Conservation (phyloP, 2,113 vertebrate genomes). For the Anoura caudifer region DNA sequence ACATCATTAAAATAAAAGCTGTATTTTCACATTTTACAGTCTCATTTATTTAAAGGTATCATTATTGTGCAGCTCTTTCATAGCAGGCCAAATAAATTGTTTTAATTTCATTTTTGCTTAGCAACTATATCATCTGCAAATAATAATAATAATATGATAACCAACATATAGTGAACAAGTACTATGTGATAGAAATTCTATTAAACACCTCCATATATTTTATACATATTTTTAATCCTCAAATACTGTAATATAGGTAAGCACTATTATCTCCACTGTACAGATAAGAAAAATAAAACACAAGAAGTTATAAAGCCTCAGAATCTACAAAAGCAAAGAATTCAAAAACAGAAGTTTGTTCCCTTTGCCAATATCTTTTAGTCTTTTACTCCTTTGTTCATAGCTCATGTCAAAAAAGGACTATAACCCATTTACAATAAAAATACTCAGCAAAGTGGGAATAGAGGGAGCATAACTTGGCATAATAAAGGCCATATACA, state of each 20-base stretch:
- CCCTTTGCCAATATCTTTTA: background rate
- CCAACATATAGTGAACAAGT: background rate
- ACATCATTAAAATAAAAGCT: background rate
- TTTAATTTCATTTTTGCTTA: constrained; percentile 38
- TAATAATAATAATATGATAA: background rate
- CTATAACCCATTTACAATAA: too few relatives aligned
- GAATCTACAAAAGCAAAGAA: background rate
- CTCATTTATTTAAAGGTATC: constrained; percentile 20
- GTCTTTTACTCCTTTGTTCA: constrained; percentile 14
- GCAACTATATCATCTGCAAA: background rate
- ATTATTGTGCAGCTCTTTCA: constrained; percentile 10
- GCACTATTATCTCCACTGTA: background rate
- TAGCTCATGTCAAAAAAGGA: background rate
- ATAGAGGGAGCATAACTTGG: too few relatives aligned
- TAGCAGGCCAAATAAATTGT: background rate
- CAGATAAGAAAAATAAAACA: background rate
- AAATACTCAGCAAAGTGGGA: too few relatives aligned
- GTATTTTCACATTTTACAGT: background rate
- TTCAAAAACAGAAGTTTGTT: constrained; percentile 17
- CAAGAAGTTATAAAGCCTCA: background rate
- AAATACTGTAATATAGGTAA: background rate
- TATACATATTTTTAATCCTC: background rate
- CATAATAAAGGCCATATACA: too few relatives aligned
- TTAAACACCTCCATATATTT: constrained; percentile 25
- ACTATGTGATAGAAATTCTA: background rate